These are phyloP conservation scores for Macropis europaea DNA, from an alignment of 2,888 invertebrate species.

Conservation along the genomic window DNA sequence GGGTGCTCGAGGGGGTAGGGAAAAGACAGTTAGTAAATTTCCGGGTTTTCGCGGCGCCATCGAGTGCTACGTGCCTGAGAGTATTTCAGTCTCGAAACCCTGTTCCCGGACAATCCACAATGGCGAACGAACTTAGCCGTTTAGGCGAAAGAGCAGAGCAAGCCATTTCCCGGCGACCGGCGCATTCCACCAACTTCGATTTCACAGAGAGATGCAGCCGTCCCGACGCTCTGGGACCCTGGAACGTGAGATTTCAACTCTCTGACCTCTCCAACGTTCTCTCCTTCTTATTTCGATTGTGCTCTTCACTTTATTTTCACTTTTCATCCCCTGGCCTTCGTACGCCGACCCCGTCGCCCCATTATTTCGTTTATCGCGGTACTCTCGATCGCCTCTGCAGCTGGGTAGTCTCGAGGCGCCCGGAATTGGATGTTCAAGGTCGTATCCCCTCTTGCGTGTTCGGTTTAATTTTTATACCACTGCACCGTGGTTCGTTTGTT, in stretches of 20 bases:
- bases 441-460: no score
- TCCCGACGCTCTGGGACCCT: not conserved
- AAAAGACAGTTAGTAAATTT: not conserved
- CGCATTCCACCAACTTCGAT: slow-evolving; percentile 41
- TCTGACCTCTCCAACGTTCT: not conserved
- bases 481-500: no score
- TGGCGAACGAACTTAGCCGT: slow-evolving; percentile 30
- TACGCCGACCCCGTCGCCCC: no score
- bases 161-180: slow-evolving; percentile 2
- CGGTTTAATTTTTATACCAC: no score
- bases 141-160: slow-evolving; percentile 27
- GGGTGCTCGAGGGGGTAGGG: no score
- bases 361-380: no score
- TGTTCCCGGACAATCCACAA: slow-evolving; percentile 25
- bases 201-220: slow-evolving; percentile 6
- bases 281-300: not conserved
- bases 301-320: not conserved
- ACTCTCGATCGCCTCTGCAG: no score
- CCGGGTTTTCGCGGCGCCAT: not conserved
- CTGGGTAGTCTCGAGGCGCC: no score
- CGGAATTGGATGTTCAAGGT: no score
- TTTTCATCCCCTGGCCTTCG: no score
- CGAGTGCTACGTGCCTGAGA: slow-evolving; percentile 12
- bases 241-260: not conserved
- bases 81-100: slow-evolving; percentile 31